Evolutionary conservation across 2,113 vertebrate genomes (phyloP).

Genomic region (Burhinus bistriatus): DNA sequence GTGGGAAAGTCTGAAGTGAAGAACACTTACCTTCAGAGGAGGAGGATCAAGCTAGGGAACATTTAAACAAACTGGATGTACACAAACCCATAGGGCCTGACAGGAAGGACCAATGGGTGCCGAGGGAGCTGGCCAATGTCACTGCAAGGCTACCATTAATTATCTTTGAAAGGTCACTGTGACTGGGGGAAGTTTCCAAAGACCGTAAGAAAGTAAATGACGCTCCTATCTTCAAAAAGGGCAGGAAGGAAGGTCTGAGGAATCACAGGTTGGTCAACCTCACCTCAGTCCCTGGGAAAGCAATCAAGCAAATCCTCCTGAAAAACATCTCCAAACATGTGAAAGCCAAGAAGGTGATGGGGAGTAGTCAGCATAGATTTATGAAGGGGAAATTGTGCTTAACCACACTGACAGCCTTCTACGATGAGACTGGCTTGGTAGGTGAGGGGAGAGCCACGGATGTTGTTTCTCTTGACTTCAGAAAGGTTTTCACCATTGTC

Average conservation of each 20-base stretch:
- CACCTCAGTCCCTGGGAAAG: neutral
- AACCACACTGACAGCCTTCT: neutral
- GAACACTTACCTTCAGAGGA: neutral
- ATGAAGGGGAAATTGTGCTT: neutral
- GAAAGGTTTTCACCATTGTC: neutral
- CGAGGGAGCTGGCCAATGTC: neutral
- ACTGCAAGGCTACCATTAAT: neutral
- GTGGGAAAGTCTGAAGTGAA: neutral
- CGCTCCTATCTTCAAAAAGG: neutral
- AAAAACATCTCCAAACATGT: neutral
- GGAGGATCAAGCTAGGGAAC: neutral
- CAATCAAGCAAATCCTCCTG: neutral
- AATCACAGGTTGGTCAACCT: neutral
- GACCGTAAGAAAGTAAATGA: neutral
- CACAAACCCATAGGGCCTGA: neutral
- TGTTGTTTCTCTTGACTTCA: neutral
- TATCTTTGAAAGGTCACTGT: neutral
- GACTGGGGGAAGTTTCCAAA: neutral
- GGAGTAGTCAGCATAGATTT: neutral
- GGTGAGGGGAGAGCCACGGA: neutral
- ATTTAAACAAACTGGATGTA: neutral
- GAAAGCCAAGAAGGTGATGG: neutral
- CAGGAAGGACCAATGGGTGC: accelerated
- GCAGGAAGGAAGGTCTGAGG: neutral
- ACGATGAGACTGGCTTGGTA: neutral